These are phyloP conservation scores for Rhinoraja longicauda DNA, from an alignment of 2,797 vertebrate genomes.

Conservation along the genomic window DNA sequence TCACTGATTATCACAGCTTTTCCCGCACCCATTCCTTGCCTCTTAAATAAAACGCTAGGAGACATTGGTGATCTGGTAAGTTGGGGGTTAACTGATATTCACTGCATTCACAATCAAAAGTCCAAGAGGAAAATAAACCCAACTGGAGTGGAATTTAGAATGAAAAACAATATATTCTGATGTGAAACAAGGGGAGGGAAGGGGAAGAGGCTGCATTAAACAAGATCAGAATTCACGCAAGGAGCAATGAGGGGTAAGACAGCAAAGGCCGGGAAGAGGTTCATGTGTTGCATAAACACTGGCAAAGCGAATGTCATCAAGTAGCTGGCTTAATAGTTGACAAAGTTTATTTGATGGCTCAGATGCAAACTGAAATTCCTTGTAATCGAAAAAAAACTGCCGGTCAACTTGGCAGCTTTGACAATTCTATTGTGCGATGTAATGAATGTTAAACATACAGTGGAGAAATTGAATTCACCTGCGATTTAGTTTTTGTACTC, in stretches of 20 bases:
- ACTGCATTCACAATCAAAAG: no score
- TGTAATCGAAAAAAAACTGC: background rate
- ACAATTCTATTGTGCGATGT: background rate
- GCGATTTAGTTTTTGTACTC: background rate
- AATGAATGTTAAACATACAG: background rate
- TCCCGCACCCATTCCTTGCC: no score
- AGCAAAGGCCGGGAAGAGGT: background rate
- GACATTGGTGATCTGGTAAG: no score
- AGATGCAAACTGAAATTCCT: background rate
- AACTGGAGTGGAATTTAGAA: no score
- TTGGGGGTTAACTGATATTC: no score
- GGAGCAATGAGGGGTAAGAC: background rate
- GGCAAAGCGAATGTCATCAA: background rate
- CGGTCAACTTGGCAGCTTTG: background rate
- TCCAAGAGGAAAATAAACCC: no score
- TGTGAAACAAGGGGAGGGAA: background rate
- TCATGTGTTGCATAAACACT: background rate
- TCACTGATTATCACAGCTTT: no score
- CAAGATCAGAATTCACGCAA: background rate
- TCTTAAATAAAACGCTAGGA: no score
- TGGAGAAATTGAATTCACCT: background rate
- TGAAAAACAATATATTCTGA: no score
- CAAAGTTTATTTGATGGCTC: background rate
- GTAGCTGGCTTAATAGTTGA: background rate
- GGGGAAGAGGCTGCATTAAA: background rate